These are phyloP conservation scores for Falcunculus frontatus DNA, from an alignment of 2,113 vertebrate genomes.

Conservation along the genomic window DNA sequence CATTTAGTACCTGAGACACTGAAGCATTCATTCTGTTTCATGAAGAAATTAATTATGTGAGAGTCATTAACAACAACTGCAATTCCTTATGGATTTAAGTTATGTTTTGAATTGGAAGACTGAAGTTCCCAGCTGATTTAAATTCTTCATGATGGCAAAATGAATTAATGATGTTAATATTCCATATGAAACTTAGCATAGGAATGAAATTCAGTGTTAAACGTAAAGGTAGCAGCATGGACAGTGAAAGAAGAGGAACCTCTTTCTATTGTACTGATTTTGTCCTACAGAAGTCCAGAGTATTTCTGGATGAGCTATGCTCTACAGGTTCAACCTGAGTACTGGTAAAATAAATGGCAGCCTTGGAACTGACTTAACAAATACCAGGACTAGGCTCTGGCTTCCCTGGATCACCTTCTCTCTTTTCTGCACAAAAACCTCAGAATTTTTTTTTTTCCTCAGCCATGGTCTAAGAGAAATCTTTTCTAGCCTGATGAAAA, in stretches of 20 bases:
- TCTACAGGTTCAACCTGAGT: neutral
- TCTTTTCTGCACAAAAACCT: neutral
- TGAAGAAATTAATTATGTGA: slow-evolving; percentile 12
- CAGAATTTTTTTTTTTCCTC: neutral
- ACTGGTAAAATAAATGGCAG: neutral
- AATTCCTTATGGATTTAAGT: neutral
- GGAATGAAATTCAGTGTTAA: neutral
- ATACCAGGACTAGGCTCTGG: neutral
- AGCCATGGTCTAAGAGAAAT: neutral
- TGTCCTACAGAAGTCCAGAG: neutral
- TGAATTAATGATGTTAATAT: slow-evolving; percentile 12
- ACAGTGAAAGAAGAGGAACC: neutral
- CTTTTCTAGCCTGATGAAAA: neutral
- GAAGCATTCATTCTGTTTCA: neutral
- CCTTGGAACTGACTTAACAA: neutral
- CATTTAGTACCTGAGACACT: slow-evolving; percentile 29
- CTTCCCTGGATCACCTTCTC: neutral
- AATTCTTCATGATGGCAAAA: neutral
- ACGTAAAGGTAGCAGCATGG: neutral
- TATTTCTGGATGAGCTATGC: neutral
- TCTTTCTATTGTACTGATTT: neutral
- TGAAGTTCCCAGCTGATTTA: neutral
- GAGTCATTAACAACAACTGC: slow-evolving; percentile 22
- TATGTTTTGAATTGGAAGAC: neutral
- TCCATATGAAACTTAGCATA: neutral